phyloP scores from a whole-genome alignment of 30 jellyfish, hydroid and myxozoan genomes.

The Euphysa ruthae region DNA sequence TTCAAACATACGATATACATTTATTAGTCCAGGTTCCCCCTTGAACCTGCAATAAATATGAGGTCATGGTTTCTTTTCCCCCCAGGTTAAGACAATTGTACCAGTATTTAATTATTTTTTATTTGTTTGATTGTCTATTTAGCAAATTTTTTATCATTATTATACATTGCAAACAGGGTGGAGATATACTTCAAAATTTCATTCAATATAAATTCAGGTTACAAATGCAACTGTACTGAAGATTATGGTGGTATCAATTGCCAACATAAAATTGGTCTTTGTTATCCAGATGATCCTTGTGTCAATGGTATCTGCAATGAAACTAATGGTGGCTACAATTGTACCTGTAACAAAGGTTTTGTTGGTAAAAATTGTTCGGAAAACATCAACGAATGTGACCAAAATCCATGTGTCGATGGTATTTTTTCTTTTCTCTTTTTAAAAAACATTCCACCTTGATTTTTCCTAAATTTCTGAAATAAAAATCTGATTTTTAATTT shows the following conservation, averaged over 20 bases:
- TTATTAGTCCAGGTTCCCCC: no score
- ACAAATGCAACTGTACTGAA: constrained; percentile 10
- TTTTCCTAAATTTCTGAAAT: no score
- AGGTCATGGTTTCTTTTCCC: no score
- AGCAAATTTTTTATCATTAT: no score
- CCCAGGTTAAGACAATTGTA: no score
- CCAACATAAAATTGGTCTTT: neutral
- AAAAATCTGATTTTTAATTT: no score
- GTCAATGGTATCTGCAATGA: constrained; percentile 70
- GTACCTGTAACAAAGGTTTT: constrained; percentile 31
- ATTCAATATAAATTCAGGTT: neutral
- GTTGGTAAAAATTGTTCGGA: constrained; percentile 11
- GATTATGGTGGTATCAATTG: constrained; percentile 12
- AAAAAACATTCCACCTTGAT: no score
- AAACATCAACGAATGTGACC: constrained; percentile 20
- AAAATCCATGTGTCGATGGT: constrained; percentile 51
- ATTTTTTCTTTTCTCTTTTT: no score
- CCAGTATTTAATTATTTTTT: neutral
- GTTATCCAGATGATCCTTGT: constrained; percentile 46
- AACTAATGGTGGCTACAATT: constrained; percentile 57
- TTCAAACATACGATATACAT: no score
- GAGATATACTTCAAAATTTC: no score
- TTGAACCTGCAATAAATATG: no score
- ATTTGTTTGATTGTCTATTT: neutral
- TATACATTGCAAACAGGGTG: no score